Evolutionary conservation across 2,113 vertebrate genomes (phyloP).

Genomic region (Cavia aperea): DNA sequence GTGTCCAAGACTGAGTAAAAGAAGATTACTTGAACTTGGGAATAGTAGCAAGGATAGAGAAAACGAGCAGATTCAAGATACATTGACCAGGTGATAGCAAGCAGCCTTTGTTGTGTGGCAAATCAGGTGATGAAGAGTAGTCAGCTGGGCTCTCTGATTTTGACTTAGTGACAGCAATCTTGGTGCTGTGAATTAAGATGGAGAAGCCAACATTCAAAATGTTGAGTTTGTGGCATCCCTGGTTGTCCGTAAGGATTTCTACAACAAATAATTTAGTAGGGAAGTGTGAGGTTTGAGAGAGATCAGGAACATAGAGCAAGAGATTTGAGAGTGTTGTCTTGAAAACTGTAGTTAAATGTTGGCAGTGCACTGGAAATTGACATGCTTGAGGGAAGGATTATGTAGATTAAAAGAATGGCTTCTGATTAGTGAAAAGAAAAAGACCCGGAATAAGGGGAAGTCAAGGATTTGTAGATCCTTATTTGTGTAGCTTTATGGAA

Average conservation of each 20-base stretch:
- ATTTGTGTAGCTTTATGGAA: neutral
- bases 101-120: neutral
- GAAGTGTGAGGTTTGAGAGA: neutral
- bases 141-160: neutral
- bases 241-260: neutral
- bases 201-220: neutral
- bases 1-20: neutral
- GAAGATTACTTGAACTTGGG: neutral
- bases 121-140: neutral
- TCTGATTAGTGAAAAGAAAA: neutral
- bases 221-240: neutral
- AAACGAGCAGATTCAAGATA: neutral
- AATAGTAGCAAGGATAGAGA: neutral
- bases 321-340: neutral
- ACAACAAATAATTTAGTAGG: neutral
- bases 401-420: neutral
- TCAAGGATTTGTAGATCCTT: neutral
- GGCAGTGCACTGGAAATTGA: neutral
- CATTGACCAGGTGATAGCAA: neutral
- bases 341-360: neutral
- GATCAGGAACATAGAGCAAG: neutral
- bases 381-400: neutral
- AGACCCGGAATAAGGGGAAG: neutral
- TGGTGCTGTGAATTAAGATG: neutral
- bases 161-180: neutral